Evolutionary conservation across 2,113 vertebrate species (phyloP), one percentile per base, ranked within the genome.

Genomic region (Lasiurus cinereus): DNA sequence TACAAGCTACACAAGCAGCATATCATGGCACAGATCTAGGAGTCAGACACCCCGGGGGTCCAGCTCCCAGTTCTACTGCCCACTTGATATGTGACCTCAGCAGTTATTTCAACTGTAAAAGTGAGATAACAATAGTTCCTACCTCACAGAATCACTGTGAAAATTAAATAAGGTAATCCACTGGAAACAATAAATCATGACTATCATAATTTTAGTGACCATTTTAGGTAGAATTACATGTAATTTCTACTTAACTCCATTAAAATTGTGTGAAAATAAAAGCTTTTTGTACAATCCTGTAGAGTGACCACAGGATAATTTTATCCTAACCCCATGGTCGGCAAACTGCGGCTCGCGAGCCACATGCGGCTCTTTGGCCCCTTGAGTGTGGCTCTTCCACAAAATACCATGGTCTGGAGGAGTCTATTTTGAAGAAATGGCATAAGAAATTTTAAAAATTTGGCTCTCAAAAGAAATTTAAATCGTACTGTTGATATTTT

Each of bases 101-200:
- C 69, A 11, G 18, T n/a, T 18, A 87, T 48, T 50, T 82, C 21
- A 66, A 2, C 79, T 82, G 1, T 36, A 76, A 72, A 82, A 73
- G 21, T 36, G 72, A 67, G n/a, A 73, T 50, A 90, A 90, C 27
- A 69, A 52, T 0, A 24, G 31, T 43, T 77, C 31, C 73, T 59
- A 72, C 66, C 21, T 87, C 59, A 91, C 5, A 27, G 22, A 76
- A 70, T 50, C 78, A 85, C 0, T 66, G 76, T 88, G 43, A 52
- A 91, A 78, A 86, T 78, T 90, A 77, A 85, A 46, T 13, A 74
- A 69, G 18, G 48, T 36, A 78, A 92, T 59, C 31, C 3, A 74
- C 19, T 16, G 80, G 69, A 85, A 88, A 83, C 50, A 83, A 43
- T 80, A 76, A 94, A 92, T 79, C n/a, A 31, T 43, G 16, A 18